Conservation (phyloP, 2,113 vertebrate genomes). For the Plecturocebus donacophilus region DNA sequence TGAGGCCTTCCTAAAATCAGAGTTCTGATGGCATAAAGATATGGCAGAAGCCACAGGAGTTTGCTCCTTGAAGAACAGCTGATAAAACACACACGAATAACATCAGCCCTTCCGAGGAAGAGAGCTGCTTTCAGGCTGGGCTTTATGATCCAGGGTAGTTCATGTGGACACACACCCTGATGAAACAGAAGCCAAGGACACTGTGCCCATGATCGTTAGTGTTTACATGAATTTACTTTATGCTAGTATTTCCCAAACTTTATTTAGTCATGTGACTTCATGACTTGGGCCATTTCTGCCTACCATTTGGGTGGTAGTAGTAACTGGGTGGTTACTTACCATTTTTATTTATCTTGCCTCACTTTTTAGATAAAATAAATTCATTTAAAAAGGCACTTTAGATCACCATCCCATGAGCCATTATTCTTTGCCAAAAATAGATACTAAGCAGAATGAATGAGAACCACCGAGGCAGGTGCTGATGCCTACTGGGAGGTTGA, state of each 20-base stretch:
- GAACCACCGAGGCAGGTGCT: background rate
- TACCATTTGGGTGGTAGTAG: background rate
- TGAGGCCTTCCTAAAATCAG: background rate
- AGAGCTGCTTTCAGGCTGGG: background rate
- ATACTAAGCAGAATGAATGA: background rate
- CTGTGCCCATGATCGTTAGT: background rate
- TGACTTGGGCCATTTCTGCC: background rate
- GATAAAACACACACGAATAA: background rate
- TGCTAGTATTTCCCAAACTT: background rate
- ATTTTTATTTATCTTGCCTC: background rate
- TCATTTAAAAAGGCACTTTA: background rate
- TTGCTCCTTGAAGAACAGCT: background rate
- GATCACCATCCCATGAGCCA: background rate
- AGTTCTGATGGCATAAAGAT: background rate
- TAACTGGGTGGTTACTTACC: background rate
- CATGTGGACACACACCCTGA: background rate
- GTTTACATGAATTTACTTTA: background rate
- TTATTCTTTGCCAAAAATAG: background rate
- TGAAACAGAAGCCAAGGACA: background rate
- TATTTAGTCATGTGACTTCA: background rate
- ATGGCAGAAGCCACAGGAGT: accelerated
- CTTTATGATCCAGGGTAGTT: background rate
- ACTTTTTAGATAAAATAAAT: background rate
- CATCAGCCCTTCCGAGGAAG: background rate
- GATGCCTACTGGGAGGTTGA: background rate